Base-by-base conservation (phyloP, 53 echinoderm and acorn worm species). In the Stichopus horrens region DNA sequence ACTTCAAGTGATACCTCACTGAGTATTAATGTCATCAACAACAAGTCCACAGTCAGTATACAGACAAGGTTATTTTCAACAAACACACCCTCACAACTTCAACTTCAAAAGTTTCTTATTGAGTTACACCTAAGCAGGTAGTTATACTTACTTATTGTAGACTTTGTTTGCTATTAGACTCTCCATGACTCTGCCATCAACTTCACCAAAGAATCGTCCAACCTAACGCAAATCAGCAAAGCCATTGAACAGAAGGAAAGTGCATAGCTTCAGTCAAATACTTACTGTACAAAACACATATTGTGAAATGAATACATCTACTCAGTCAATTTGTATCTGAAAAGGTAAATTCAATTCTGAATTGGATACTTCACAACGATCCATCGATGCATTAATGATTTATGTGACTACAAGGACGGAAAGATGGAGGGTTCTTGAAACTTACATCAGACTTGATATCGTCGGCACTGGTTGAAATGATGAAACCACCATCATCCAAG, bases 401-500 rank as follows among this genome's bases (percentile, higher is more conserved):
- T 37, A 37, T 37, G 37, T 37, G 37, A 37, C 37, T 37, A 37
- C 37, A 37, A 37, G 37, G 37, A 37, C 37, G 2, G 37, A 37
- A 37, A 37, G 37, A 37, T 1, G 37, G 37, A 9, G 4, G 59
- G 11, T 9, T 59, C 11, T 59, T n/a, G 71, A 71, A 16, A 71
- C 86, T 68, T 79, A 82, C 73, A 77, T 53, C 54, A 23, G 13
- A 11, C 22, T 57, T 54, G 52, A 75, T 59, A 60, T 82, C 86
- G 9, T 87, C 87, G 76, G 91, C 92, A 76, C 94, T 94, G 20
- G 94, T 94, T 16, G 94, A 94, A 57, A 96, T 87, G 81, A 96
- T 92, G 56, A 96, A 96, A 10, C 94, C 96, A 19, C 96, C 96
- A 77, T 96, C 94, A 88, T 96, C 96, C 75, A 96, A 86, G 8